phyloP scores from a whole-genome alignment of 2,888 invertebrate species.

The Drosophila imparisetae region DNA sequence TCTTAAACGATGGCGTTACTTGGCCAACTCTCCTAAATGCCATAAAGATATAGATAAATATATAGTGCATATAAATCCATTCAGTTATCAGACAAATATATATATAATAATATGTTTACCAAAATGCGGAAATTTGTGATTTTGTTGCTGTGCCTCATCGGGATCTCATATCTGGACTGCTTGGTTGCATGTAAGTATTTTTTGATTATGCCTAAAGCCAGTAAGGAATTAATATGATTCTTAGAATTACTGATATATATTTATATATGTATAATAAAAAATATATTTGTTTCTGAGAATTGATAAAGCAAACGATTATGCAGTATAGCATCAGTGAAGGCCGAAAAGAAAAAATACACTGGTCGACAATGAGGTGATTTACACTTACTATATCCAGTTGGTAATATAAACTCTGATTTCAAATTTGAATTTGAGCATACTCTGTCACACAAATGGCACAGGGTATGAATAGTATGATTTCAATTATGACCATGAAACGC shows the following conservation, averaged over 20 bases:
- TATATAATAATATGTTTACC: conserved; percentile 4
- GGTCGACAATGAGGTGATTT: not conserved
- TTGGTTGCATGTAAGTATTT: conserved; percentile 47
- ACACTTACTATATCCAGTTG: not conserved
- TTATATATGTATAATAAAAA: not conserved
- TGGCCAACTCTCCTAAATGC: conserved; percentile 7
- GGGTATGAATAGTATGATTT: conserved; percentile 14
- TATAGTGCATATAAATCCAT: not conserved
- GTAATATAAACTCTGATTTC: not conserved
- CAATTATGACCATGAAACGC: conserved; percentile 42
- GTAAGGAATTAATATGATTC: not conserved
- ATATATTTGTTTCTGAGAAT: conserved; percentile 32
- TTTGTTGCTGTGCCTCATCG: conserved; percentile 31
- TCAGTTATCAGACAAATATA: conserved; percentile 11
- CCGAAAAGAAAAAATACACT: not conserved
- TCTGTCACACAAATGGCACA: not conserved
- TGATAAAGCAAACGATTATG: conserved; percentile 20
- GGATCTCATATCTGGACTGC: conserved; percentile 37
- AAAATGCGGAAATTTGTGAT: conserved; percentile 37
- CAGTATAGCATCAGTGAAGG: not conserved
- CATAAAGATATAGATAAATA: conserved; percentile 1
- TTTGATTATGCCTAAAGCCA: not conserved
- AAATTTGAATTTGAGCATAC: not conserved
- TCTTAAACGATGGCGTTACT: conserved; percentile 32
- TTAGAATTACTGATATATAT: not conserved